phyloP scores from a whole-genome alignment of 2,113 vertebrate genomes.

The Melanotaenia duboulayi region DNA sequence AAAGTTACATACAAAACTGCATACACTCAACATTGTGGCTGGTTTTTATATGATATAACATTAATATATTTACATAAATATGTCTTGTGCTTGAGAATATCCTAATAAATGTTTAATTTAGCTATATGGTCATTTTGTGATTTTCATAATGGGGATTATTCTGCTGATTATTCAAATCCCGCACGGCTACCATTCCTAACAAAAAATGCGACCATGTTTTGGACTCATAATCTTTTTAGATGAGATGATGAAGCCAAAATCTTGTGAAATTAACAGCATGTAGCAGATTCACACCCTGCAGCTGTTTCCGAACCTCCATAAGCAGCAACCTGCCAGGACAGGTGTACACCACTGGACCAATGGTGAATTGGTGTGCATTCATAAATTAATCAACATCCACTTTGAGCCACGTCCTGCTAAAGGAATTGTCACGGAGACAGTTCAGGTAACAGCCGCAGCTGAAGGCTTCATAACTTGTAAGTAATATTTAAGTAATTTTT shows the following conservation, averaged over 20 bases:
- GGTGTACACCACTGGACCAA: background rate
- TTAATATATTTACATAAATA: too few species aligned
- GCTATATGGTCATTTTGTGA: too few species aligned
- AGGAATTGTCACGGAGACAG: conserved; percentile 7
- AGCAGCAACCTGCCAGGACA: background rate
- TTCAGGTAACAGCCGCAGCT: background rate
- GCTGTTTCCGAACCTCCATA: background rate
- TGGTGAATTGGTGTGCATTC: background rate
- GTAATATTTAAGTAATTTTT: background rate
- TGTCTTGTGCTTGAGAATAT: too few species aligned
- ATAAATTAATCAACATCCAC: background rate
- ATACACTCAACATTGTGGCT: too few species aligned
- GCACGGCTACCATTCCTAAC: too few species aligned
- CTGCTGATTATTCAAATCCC: too few species aligned
- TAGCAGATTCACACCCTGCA: background rate
- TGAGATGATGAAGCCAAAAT: background rate
- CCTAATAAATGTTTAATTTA: too few species aligned
- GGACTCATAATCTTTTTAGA: background rate
- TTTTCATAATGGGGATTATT: too few species aligned
- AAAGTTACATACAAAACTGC: too few species aligned
- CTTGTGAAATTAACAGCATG: background rate
- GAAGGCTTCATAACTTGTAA: background rate
- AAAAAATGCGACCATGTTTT: too few species aligned
- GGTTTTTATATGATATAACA: too few species aligned
- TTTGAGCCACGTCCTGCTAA: background rate